Evolutionary conservation across 2,797 vertebrate genomes (phyloP), one percentile per base, ranked within the genome.

Genomic region (Hoplostethus mediterraneus): DNA sequence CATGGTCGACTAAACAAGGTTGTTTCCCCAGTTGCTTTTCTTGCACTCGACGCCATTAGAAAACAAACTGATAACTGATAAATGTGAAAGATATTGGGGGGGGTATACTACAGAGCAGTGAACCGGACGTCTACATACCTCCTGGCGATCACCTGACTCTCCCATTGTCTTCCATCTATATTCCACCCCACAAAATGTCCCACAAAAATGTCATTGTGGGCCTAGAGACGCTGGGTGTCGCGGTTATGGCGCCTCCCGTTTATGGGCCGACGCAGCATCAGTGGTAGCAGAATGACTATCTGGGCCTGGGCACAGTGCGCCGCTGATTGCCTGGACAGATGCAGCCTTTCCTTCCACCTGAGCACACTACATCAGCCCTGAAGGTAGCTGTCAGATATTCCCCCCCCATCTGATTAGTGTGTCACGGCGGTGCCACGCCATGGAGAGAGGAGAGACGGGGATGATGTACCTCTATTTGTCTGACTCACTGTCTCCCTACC

Each of bases 301-400:
- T 67, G 71, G 66, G 67, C 56, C 81, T 87, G 77, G 70, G 38
- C 83, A 73, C 65, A 62, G 61, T 60, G 67, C 13, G 36, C 63
- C 72, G 55, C 75, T 87, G 83, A 91, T 85, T 89, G 85, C 42
- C 71, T 73, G 79, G 80, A 83, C 81, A 87, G 77, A 82, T 78
- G 85, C 77, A 77, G 80, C 67, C 69, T 74, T 71, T 89, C 80
- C 82, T 72, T 88, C 86, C 81, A 89, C 87, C 90, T 90, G 87
- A 92, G 89, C 81, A 81, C 84, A 87, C 86, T 86, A 85, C 86
- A 90, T 93, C 88, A 90, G 76, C 82, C 90, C 87, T 76, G 75
- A 86, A 89, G 89, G 83, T 61, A 79, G 78, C 82, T 88, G 88
- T 90, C 90, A 89, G 77, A 84, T 74, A 86, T 83, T 28, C 28